Percentiles rank a stretch among this genome's conserved stretches.
phyloP scores from a whole-genome alignment of 2,888 invertebrate genomes.

The Hydroisotoma schaefferi region DNA sequence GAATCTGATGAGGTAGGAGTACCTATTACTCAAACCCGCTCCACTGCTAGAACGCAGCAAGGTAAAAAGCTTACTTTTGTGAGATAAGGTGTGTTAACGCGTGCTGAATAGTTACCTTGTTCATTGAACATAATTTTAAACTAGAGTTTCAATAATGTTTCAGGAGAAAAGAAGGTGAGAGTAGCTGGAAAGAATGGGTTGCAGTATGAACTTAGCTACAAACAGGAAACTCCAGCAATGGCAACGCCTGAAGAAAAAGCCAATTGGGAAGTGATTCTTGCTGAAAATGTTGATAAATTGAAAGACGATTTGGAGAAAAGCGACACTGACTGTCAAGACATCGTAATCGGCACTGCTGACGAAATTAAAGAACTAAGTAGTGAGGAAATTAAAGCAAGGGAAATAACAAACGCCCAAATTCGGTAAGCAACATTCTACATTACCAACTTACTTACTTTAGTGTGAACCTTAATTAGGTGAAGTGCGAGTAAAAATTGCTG shows the following conservation, averaged over 20 bases:
- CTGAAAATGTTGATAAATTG: slow-evolving; percentile 61
- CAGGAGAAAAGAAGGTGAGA: slow-evolving; percentile 10
- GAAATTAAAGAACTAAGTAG: slow-evolving; percentile 56
- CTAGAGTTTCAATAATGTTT: too few relatives aligned
- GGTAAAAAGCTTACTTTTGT: too few relatives aligned
- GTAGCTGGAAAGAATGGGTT: slow-evolving; percentile 13
- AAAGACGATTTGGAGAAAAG: slow-evolving; percentile 56
- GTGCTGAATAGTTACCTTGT: too few relatives aligned
- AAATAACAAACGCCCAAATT: slow-evolving; percentile 18
- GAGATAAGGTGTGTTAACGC: too few relatives aligned
- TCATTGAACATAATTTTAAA: too few relatives aligned
- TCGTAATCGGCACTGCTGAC: slow-evolving; percentile 61
- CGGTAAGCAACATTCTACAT: slow-evolving; percentile 7
- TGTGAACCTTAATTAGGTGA: neutral
- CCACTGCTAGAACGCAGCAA: too few relatives aligned
- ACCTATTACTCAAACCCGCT: too few relatives aligned
- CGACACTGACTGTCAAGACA: slow-evolving; percentile 59
- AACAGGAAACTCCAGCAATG: neutral
- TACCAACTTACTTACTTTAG: neutral
- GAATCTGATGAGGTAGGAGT: slow-evolving; percentile 17
- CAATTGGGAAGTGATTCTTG: slow-evolving; percentile 59
- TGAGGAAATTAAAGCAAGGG: slow-evolving; percentile 13
- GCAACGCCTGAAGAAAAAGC: slow-evolving; percentile 53
- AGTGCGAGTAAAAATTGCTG: neutral
- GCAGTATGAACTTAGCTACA: slow-evolving; percentile 10